phyloP scores from a whole-genome alignment of 2,888 invertebrate species.

The Caenorhabditis doughertyi region DNA sequence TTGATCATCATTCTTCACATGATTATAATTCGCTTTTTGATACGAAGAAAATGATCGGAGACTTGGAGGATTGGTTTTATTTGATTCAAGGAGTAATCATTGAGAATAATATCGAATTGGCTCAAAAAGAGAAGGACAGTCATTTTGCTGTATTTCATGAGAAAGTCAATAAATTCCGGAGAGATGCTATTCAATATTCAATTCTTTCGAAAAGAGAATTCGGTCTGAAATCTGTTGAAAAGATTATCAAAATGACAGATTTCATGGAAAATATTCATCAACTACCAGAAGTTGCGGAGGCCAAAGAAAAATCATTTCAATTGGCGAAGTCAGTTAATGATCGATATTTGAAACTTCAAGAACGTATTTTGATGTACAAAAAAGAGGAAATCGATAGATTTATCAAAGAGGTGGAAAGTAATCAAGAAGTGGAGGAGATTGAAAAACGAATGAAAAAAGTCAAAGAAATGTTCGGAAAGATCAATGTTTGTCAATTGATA shows the following conservation, averaged over 20 bases:
- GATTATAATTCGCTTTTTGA: no score
- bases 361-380: neutral
- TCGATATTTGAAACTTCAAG: neutral
- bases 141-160: no score
- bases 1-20: no score
- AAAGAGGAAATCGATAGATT: neutral
- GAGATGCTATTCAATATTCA: neutral
- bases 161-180: neutral
- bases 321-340: neutral
- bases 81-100: no score
- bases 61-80: no score
- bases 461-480: neutral
- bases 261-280: neutral
- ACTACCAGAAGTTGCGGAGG: neutral
- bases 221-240: neutral
- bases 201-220: neutral
- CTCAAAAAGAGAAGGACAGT: no score
- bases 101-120: no score
- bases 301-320: slow-evolving; percentile 6
- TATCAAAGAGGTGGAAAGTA: neutral
- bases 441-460: neutral
- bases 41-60: no score
- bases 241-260: neutral
- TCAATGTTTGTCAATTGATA: neutral
- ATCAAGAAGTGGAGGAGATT: neutral